phyloP scores from a whole-genome alignment of 1,140 invertebrate species.

The Eriocheir sinensis region DNA sequence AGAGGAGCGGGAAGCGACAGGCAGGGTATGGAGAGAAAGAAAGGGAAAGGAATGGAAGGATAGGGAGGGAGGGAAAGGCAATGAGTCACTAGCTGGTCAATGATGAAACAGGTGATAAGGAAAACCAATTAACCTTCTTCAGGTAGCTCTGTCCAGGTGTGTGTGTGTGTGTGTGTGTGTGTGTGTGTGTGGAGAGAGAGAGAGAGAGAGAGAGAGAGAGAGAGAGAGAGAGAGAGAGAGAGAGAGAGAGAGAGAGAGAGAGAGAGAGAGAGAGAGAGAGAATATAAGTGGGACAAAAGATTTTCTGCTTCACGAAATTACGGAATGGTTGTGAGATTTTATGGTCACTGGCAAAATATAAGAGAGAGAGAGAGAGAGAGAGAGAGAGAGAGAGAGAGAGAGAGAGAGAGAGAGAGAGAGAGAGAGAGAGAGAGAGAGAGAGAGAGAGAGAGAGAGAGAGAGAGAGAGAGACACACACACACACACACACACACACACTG shows the following conservation, averaged over 20 bases:
- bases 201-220: background rate
- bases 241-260: background rate
- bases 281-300: background rate
- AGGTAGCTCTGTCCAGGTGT: too few species aligned
- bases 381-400: background rate
- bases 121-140: background rate
- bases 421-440: background rate
- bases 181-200: too few species aligned
- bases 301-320: too few species aligned
- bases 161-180: too few species aligned
- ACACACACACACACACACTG: too few species aligned
- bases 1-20: too few species aligned
- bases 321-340: too few species aligned
- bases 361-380: background rate
- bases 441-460: too few species aligned
- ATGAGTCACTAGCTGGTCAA: background rate
- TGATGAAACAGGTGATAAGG: background rate
- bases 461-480: background rate
- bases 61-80: background rate
- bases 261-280: background rate
- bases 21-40: too few species aligned
- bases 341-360: background rate
- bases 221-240: background rate
- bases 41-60: too few species aligned
- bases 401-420: background rate